Evolutionary conservation across 2,797 vertebrate species (phyloP), one percentile per base, ranked within the genome.

Genomic region (Paramormyrops hopkinsi): DNA sequence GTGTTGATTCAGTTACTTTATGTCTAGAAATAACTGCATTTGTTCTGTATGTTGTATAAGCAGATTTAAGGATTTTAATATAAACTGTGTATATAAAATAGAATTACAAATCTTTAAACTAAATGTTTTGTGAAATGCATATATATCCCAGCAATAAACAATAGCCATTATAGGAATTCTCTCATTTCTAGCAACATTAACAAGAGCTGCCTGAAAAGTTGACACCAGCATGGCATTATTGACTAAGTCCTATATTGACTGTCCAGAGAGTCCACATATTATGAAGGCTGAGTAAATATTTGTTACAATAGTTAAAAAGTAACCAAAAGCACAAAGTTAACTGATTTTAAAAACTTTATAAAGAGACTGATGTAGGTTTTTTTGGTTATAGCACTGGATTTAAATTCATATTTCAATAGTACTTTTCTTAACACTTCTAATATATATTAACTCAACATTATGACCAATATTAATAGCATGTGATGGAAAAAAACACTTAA

Each of bases 271-370:
- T 59, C 48, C 87, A 89, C n/a, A 89, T 91, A 87, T 88, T 91
- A 90, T 93, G 92, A 92, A 91, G 84, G 90, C 89, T 90, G 86
- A 90, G 93, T 95, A 96, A 98, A 98, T 97, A 98, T 98, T 98
- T 98, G 96, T 92, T 93, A 91, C 90, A 22, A 25, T 41, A 91
- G 93, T 94, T 94, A 94, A 95, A 93, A 85, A 89, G 90, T 95
- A 95, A 95, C 94, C 79, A 91, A 91, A 44, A 25, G 51, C 85
- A 89, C 65, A 83, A 48, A 91, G 85, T 91, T 46, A 88, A 85
- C 56, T 79, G 62, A 88, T 33, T 88, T 25, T 2, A 87, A 29
- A 6, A 33, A 25, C 22, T 62, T 59, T n/a, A 86, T 50, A 46
- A 22, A 53, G 9, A 22, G 50, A 82, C 7, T 53, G 1, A 87